Evolutionary conservation across 37 sponge, comb jelly and placozoan species (phyloP).

Genomic region (Cliona cf. orientalis): DNA sequence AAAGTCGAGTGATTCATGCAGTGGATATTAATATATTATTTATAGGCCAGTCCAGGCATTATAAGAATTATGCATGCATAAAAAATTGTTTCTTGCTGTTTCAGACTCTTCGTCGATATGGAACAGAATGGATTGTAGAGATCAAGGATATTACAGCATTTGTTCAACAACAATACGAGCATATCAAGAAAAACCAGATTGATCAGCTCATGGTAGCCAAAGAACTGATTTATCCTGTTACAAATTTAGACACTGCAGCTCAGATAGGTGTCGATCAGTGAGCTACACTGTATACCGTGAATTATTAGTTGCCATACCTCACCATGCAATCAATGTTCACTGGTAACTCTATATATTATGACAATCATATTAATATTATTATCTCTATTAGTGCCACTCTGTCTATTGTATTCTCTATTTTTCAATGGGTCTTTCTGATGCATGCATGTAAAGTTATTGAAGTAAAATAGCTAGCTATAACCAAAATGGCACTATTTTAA

Average conservation of each 20-base stretch:
- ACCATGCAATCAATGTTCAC: no score
- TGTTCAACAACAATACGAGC: slow-evolving; percentile 64
- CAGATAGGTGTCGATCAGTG: slow-evolving; percentile 33
- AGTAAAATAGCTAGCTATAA: no score
- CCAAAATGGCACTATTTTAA: no score
- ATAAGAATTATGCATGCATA: neutral
- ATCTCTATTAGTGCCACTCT: no score
- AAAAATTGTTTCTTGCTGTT: no score
- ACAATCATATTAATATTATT: neutral
- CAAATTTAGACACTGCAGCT: slow-evolving; percentile 8
- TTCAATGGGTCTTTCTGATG: no score
- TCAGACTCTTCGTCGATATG: no score
- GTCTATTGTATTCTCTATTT: no score
- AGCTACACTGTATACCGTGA: no score
- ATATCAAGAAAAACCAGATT: slow-evolving; percentile 40
- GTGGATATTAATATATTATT: neutral
- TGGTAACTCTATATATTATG: no score
- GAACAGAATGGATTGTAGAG: slow-evolving; percentile 69
- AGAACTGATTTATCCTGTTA: slow-evolving; percentile 65
- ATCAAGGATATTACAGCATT: slow-evolving; percentile 76
- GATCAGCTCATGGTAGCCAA: slow-evolving; percentile 58
- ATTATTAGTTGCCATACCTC: no score
- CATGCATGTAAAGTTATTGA: no score
- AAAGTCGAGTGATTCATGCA: neutral
- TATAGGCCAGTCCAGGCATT: neutral